phyloP scores from a whole-genome alignment of 2,888 invertebrate species.

The Ichneumon xanthorius region DNA sequence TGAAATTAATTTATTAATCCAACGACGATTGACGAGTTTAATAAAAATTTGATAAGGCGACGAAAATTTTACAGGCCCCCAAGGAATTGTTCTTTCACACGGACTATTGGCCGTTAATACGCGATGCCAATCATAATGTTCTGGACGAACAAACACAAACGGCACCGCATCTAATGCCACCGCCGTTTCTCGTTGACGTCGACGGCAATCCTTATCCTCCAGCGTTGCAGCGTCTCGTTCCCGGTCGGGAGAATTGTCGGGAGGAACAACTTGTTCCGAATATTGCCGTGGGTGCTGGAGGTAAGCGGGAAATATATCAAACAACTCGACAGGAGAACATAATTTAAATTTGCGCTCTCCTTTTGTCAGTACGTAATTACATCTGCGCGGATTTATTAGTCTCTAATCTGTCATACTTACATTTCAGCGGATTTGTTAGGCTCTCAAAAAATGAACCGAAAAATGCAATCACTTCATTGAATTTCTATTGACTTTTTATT shows the following conservation, averaged over 20 bases:
- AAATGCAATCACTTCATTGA: slow-evolving; percentile 8
- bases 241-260: slow-evolving; percentile 93
- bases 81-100: slow-evolving; percentile 98
- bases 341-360: neutral
- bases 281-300: slow-evolving; percentile 89
- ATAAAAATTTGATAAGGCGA: slow-evolving; percentile 75
- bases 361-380: neutral
- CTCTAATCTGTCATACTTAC: neutral
- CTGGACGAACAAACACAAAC: slow-evolving; percentile 98
- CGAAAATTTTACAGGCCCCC: slow-evolving; percentile 88
- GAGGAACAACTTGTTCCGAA: slow-evolving; percentile 91
- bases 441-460: slow-evolving; percentile 1
- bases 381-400: neutral
- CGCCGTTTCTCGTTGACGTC: slow-evolving; percentile 98
- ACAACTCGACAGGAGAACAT: neutral
- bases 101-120: slow-evolving; percentile 94
- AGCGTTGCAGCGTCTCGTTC: slow-evolving; percentile 94
- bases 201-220: slow-evolving; percentile 98
- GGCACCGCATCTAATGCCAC: slow-evolving; percentile 98
- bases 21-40: neutral
- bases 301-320: slow-evolving; percentile 77
- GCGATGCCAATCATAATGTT: slow-evolving; percentile 95
- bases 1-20: neutral
- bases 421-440: too few relatives aligned
- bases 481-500: slow-evolving; percentile 16